Conservation (phyloP, 2,113 vertebrate species). For the Cheilinus undulatus region DNA sequence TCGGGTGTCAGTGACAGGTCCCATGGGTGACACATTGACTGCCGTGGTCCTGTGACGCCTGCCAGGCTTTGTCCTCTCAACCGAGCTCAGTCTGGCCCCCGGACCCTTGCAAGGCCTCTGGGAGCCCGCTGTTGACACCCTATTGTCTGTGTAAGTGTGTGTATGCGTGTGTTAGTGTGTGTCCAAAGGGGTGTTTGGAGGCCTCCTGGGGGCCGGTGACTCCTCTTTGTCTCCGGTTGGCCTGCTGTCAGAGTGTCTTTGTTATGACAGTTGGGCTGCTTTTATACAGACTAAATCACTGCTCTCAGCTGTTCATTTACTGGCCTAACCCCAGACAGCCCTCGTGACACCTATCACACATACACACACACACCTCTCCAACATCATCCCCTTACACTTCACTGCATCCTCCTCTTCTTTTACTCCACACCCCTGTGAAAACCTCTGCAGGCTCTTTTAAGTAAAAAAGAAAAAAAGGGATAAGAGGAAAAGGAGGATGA, state of each 20-base stretch:
- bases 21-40: conserved; percentile 37
- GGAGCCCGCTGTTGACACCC: conserved; percentile 65
- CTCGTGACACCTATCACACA: conserved; percentile 65
- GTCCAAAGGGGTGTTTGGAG: conserved; percentile 69
- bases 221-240: conserved; percentile 79
- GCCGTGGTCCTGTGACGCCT: conserved; percentile 47
- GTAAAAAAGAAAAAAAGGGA: conserved; percentile 37
- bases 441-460: conserved; percentile 1
- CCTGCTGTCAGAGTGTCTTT: conserved; percentile 82
- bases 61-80: conserved; percentile 74
- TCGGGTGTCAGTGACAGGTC: neutral
- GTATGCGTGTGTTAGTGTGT: conserved; percentile 50
- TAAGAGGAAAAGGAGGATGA: conserved; percentile 51
- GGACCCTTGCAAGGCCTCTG: conserved; percentile 54
- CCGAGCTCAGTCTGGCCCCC: conserved; percentile 58
- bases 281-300: conserved; percentile 86
- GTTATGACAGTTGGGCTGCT: conserved; percentile 87
- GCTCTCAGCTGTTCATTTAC: conserved; percentile 87
- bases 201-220: conserved; percentile 74
- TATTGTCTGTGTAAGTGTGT: conserved; percentile 74
- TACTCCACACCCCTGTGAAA: conserved; percentile 33
- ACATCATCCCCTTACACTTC: conserved; percentile 35
- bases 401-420: conserved; percentile 20
- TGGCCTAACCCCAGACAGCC: conserved; percentile 78
- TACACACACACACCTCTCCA: conserved; percentile 34